Conservation (phyloP, 2,797 vertebrate genomes). For the Spea hammondii region DNA sequence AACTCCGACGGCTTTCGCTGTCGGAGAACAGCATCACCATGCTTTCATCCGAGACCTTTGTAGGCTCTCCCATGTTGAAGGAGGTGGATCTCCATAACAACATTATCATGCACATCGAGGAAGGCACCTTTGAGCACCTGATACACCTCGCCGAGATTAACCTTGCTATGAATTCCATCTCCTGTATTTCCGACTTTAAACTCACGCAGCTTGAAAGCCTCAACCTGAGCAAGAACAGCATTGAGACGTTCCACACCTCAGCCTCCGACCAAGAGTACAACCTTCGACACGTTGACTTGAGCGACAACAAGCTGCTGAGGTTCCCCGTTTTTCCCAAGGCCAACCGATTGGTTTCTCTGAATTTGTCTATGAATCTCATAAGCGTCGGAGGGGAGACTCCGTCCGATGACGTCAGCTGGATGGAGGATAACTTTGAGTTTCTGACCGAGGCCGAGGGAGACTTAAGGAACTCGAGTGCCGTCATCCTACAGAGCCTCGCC, state of each 20-base stretch:
- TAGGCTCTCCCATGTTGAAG: slow-evolving; percentile 65
- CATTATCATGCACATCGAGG: slow-evolving; percentile 91
- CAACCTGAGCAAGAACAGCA: slow-evolving; percentile 90
- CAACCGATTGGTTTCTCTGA: slow-evolving; percentile 77
- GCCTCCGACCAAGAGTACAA: slow-evolving; percentile 62
- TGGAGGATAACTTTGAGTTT: slow-evolving; percentile 47
- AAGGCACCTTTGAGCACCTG: slow-evolving; percentile 84
- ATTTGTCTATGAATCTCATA: slow-evolving; percentile 85
- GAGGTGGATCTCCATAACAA: slow-evolving; percentile 88
- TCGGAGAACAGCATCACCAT: slow-evolving; percentile 87
- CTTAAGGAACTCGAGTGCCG: slow-evolving; percentile 52
- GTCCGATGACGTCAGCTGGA: slow-evolving; percentile 56
- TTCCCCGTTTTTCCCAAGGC: slow-evolving; percentile 79
- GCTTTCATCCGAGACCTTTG: slow-evolving; percentile 75
- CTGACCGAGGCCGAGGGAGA: slow-evolving; percentile 48
- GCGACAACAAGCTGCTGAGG: slow-evolving; percentile 82
- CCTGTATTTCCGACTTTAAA: slow-evolving; percentile 89
- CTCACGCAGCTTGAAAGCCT: slow-evolving; percentile 77
- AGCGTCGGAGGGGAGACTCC: slow-evolving; percentile 64
- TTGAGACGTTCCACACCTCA: slow-evolving; percentile 80
- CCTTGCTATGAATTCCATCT: slow-evolving; percentile 91
- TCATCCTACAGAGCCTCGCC: slow-evolving; percentile 63
- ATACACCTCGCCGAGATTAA: slow-evolving; percentile 78
- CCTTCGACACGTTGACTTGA: slow-evolving; percentile 80
- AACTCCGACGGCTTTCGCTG: slow-evolving; percentile 77